Base-by-base conservation (phyloP, 2,113 vertebrate species). In the Procavia capensis region DNA sequence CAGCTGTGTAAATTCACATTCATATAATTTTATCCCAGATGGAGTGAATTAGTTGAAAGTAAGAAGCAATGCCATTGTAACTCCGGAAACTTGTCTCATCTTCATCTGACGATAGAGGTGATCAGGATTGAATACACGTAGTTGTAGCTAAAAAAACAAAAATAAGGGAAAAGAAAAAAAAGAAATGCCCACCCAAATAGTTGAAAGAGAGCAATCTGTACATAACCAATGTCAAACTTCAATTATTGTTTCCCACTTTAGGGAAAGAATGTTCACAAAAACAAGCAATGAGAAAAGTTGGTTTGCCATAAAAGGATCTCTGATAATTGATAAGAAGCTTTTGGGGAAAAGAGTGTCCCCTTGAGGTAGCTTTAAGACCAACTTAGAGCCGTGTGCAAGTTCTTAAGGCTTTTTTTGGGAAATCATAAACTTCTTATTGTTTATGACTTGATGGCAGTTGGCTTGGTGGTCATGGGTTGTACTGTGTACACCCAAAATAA, bases 1-100 rank as follows among this genome's bases (percentile, higher is more conserved):
- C 0, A 5, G 17, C 78, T 89, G 41, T 70, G 50, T 87, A 88
- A 95, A 93, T 88, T 95, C 88, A 74, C 64, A 82, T 39, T 81
- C 72, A 86, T 78, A 83, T 68, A 66, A 93, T 81, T 90, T 90
- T 87, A 54, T 11, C 25, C 85, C 90, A 97, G 64, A 90, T 96
- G 90, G 45, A 90, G 3, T 90, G 31, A 93, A 89, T 90, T 91
- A 91, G 19, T n/a, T 57, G 24, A 47, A 31, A 66, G 3, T 54
- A 61, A 54, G 31, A 91, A 81, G 47, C 31, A 76, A 22, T 22
- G 63, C 25, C 95, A 14, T 6, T 85, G 47, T 3, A 88, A 31
- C 27, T 72, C 31, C 27, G 16, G 64, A 91, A 96, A 81, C 22
- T 90, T 94, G 43, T 68, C 75, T 93, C 39, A 81, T 84, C 34